Evolutionary conservation across 2,888 invertebrate genomes (phyloP).

Genomic region (Plemyria rubiginata): DNA sequence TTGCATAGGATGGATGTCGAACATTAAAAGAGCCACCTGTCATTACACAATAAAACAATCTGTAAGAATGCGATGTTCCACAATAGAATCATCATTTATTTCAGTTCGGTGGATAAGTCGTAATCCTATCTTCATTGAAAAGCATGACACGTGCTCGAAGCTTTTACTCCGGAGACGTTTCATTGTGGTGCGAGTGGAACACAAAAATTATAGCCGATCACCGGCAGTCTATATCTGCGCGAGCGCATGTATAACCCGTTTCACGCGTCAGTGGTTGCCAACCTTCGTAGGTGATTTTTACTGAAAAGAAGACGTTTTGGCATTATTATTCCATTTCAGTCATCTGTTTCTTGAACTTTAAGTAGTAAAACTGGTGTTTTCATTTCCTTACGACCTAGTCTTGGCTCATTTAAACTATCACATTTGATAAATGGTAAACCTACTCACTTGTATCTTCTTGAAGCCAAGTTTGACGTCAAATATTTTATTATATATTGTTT

Average conservation of each 20-base stretch:
- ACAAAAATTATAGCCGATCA: conserved; percentile 85
- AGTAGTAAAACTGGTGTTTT: conserved; percentile 2
- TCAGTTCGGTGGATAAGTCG: conserved; percentile 28
- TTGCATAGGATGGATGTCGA: not conserved
- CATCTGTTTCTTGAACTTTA: conserved; percentile 8
- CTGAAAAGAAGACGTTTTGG: conserved; percentile 25
- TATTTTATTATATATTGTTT: not conserved
- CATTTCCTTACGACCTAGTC: conserved; percentile 9
- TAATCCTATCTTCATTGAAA: conserved; percentile 34
- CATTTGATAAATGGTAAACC: not conserved
- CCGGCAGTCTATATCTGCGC: conserved; percentile 80
- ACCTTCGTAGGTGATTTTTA: conserved; percentile 42
- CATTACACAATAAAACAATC: conserved; percentile 15
- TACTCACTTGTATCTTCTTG: not conserved
- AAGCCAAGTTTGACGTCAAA: conserved; percentile 6
- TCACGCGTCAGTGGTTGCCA: conserved; percentile 79
- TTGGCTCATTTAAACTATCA: conserved; percentile 4
- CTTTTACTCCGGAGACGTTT: conserved; percentile 53
- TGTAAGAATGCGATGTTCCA: conserved; percentile 12
- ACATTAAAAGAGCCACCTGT: conserved; percentile 11
- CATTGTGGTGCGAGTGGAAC: conserved; percentile 69
- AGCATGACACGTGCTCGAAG: conserved; percentile 48
- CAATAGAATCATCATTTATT: conserved; percentile 33
- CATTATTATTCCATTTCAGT: conserved; percentile 19
- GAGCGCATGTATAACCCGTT: conserved; percentile 80